Conservation (phyloP, 2,113 vertebrate species). For the Ptyas mucosa region DNA sequence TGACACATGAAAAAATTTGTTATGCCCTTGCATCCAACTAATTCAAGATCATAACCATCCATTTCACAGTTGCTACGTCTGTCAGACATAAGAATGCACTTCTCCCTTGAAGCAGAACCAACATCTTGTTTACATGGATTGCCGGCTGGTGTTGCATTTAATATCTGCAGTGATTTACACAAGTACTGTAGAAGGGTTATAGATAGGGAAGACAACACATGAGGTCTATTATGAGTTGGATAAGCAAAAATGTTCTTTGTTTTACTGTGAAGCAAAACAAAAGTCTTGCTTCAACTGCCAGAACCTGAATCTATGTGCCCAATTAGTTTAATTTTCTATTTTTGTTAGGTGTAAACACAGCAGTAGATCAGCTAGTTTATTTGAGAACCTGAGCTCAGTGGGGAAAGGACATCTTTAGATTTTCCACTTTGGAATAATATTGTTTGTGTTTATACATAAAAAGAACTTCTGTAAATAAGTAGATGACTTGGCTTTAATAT, state of each 20-base stretch:
- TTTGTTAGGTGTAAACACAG: neutral
- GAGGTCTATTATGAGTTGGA: neutral
- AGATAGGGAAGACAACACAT: neutral
- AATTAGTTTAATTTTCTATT: neutral
- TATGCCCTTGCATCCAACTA: slow-evolving; percentile 21
- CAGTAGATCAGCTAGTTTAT: neutral
- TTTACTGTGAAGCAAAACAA: neutral
- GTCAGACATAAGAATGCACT: neutral
- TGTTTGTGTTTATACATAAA: neutral
- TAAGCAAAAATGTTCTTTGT: neutral
- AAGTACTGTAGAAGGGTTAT: neutral
- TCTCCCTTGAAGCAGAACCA: slow-evolving; percentile 27
- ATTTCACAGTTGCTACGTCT: slow-evolving; percentile 17
- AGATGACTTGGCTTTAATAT: neutral
- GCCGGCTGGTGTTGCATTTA: slow-evolving; percentile 12
- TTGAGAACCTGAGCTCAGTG: neutral
- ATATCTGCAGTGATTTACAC: neutral
- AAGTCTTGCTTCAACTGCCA: neutral
- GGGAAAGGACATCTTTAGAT: neutral
- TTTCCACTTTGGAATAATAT: neutral
- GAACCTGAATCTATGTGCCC: neutral
- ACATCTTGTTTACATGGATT: neutral
- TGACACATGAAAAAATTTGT: slow-evolving; percentile 1
- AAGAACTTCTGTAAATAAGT: neutral
- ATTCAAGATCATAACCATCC: slow-evolving; percentile 8